Conservation (phyloP, 2,113 vertebrate genomes). For the Gnathonemus echidnorhynchus region DNA sequence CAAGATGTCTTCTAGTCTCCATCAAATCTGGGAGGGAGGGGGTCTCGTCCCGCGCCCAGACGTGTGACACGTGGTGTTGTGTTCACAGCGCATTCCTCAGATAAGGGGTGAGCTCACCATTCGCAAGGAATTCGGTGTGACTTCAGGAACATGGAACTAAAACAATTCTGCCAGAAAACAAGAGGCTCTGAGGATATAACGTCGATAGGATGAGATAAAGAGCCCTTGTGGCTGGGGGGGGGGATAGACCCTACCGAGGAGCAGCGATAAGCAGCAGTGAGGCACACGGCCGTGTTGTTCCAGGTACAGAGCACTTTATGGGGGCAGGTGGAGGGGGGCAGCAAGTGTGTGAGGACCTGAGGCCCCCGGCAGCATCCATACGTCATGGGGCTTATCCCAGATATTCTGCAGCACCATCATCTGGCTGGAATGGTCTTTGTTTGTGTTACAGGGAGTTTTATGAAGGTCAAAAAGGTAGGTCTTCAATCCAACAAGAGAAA, state of each 20-base stretch:
- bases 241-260: neutral
- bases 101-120: constrained; percentile 20
- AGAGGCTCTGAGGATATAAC: neutral
- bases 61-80: neutral
- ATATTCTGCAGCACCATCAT: neutral
- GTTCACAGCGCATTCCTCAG: neutral
- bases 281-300: neutral
- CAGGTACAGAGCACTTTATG: neutral
- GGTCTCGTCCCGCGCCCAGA: neutral
- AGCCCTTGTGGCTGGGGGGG: neutral
- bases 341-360: neutral
- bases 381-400: neutral
- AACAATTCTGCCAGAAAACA: constrained; percentile 3
- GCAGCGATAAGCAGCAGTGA: neutral
- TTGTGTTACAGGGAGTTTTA: neutral
- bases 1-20: neutral
- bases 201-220: constrained; percentile 15
- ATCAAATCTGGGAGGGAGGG: neutral
- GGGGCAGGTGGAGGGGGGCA: neutral
- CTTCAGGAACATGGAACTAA: constrained; percentile 8
- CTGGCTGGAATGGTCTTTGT: neutral
- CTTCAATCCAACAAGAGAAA: neutral
- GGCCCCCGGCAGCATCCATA: neutral
- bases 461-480: neutral
- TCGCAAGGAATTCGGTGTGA: neutral